phyloP scores from a whole-genome alignment of 2,113 vertebrate genomes.

The Eleginops maclovinus region DNA sequence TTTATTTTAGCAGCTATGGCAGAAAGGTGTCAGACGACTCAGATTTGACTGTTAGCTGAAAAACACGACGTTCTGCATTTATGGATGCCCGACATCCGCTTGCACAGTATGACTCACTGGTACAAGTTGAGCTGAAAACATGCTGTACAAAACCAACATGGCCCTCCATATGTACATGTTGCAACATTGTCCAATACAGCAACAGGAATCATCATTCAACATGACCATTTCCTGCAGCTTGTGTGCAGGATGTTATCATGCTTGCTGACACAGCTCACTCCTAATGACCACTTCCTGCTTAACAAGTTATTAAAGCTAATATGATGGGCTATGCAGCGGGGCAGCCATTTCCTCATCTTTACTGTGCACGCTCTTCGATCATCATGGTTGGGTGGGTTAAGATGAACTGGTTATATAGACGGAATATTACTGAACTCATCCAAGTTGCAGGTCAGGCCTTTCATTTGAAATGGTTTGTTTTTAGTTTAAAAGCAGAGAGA shows the following conservation, averaged over 20 bases:
- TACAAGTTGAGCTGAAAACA: background rate
- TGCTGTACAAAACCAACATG: background rate
- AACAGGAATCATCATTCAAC: constrained; percentile 60
- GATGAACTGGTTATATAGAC: constrained; percentile 5
- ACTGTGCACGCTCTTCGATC: constrained; percentile 50
- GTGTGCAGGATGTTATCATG: constrained; percentile 64
- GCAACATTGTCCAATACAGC: constrained; percentile 29
- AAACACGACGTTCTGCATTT: background rate
- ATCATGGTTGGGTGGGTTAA: constrained; percentile 12
- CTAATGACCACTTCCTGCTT: constrained; percentile 73
- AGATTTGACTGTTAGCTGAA: background rate
- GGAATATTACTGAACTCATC: background rate
- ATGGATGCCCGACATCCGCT: background rate
- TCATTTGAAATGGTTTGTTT: background rate
- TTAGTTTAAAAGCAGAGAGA: background rate
- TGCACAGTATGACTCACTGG: background rate
- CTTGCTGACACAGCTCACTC: constrained; percentile 70
- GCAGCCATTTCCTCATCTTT: constrained; percentile 60
- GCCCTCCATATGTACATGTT: constrained; percentile 5
- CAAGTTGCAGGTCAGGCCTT: background rate
- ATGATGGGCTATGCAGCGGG: constrained; percentile 50
- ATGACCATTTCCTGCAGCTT: constrained; percentile 52
- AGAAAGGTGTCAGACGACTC: background rate
- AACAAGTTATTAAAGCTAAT: constrained; percentile 73
- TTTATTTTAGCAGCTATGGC: constrained; percentile 7